Evolutionary conservation across 2,888 invertebrate species (phyloP), one percentile per base, ranked within the genome.

Genomic region (Hipparchia sbordonii): DNA sequence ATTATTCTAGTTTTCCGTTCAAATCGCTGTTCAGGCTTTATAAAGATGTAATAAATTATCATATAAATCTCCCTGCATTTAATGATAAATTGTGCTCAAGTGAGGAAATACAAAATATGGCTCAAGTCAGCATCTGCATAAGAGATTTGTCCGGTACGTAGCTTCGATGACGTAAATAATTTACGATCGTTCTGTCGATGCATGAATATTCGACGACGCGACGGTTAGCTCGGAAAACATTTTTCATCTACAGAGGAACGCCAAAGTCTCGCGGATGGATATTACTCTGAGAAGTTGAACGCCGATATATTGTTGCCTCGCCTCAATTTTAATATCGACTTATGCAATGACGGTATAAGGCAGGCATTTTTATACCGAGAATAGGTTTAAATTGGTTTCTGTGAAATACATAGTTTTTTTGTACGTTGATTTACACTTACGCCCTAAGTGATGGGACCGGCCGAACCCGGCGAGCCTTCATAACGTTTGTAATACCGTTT

Each of bases 401-500:
- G 84, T 84, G 85, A 87, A 89, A 88, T 89, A 90, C 89, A 88
- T 87, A 84, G 85, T 87, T 83, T 89, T 90, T 90, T 90, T 90
- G 88, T 87, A 88, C 89, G 87, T 87, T 89, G 88, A 88, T 86
- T 87, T 86, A 84, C 82, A 82, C 85, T 86, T 82, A 86, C 87
- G 87, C 88, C 89, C 87, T 89, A 89, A 90, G 88, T 90, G 89
- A 91, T 91, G 91, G 89, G 90, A 89, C 89, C 89, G 87, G 85
- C 87, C 89, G 87, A 85, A 87, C 86, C 90, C 89, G 23, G 23
- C 23, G 84, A 85, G 87, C 88, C 88, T 89, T 85, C 89, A 84
- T 89, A 91, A 90, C 89, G 90, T 88, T 89, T 90, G 90, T 91
- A 91, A 92, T 91, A 89, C 89, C 84, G 86, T 90, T 92, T 92